Percentiles rank a stretch among this genome's conserved stretches.
These are phyloP conservation scores for Matsumurasca onukii DNA, from an alignment of 1,140 invertebrate genomes.

Conservation along the genomic window DNA sequence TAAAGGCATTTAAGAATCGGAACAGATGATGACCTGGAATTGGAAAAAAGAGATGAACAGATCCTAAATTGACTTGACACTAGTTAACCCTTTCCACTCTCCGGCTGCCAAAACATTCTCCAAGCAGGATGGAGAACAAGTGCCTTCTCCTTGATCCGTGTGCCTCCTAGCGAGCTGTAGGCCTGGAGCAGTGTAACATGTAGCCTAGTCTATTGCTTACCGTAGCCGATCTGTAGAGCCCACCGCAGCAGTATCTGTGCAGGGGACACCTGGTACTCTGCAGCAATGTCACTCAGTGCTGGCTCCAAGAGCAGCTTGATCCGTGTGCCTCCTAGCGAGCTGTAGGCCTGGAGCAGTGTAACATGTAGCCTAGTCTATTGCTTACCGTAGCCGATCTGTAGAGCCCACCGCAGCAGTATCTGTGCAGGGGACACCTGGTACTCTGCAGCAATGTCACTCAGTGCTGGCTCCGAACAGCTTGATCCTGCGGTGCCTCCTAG, in stretches of 20 bases:
- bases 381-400: conserved; percentile 62
- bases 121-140: too few species aligned
- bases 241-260: conserved; percentile 69
- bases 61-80: too few species aligned
- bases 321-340: conserved; percentile 69
- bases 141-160: too few species aligned
- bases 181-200: too few species aligned
- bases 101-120: too few species aligned
- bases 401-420: conserved; percentile 65
- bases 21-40: too few species aligned
- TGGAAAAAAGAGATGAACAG: too few species aligned
- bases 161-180: too few species aligned
- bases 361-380: too few species aligned
- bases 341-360: conserved; percentile 77
- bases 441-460: conserved; percentile 58
- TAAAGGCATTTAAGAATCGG: too few species aligned
- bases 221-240: conserved; percentile 65
- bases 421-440: conserved; percentile 62
- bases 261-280: conserved; percentile 56
- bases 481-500: conserved; percentile 63
- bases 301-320: conserved; percentile 58
- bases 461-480: conserved; percentile 56
- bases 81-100: too few species aligned
- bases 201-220: too few species aligned
- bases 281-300: conserved; percentile 57